Evolutionary conservation across 1,140 invertebrate species (phyloP).

Genomic region (Drosophila rufa): DNA sequence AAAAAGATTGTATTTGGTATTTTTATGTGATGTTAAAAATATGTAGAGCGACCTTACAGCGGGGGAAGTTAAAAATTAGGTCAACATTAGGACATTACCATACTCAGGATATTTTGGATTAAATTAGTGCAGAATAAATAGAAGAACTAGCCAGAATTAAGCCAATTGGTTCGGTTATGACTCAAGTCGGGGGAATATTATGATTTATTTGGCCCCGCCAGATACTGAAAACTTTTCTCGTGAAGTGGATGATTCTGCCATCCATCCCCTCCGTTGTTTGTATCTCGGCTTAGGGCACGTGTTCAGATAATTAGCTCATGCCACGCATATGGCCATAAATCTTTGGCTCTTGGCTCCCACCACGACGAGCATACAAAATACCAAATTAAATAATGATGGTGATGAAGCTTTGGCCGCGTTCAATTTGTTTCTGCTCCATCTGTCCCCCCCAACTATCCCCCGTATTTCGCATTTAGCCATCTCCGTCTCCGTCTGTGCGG

Average conservation of each 20-base stretch:
- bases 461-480: constrained; percentile 1
- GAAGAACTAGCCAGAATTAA: not conserved
- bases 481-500: constrained; percentile 5
- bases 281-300: constrained; percentile 41
- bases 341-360: constrained; percentile 32
- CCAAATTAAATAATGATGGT: constrained; percentile 81
- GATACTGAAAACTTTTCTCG: constrained; percentile 43
- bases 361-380: constrained; percentile 34
- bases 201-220: constrained; percentile 15
- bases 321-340: constrained; percentile 64
- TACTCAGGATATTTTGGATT: not conserved
- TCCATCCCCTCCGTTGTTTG: not conserved
- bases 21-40: no score
- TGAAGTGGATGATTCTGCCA: constrained; percentile 5
- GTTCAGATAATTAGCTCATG: constrained; percentile 64
- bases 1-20: not conserved
- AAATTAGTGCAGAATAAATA: not conserved
- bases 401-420: constrained; percentile 68
- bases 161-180: not conserved
- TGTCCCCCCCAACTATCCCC: constrained; percentile 1
- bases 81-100: not conserved
- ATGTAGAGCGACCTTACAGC: not conserved
- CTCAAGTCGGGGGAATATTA: not conserved
- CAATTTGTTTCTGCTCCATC: constrained; percentile 34
- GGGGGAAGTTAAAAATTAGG: no score